phyloP scores from a whole-genome alignment of 2,797 vertebrate genomes.

The Ciconia nigra region DNA sequence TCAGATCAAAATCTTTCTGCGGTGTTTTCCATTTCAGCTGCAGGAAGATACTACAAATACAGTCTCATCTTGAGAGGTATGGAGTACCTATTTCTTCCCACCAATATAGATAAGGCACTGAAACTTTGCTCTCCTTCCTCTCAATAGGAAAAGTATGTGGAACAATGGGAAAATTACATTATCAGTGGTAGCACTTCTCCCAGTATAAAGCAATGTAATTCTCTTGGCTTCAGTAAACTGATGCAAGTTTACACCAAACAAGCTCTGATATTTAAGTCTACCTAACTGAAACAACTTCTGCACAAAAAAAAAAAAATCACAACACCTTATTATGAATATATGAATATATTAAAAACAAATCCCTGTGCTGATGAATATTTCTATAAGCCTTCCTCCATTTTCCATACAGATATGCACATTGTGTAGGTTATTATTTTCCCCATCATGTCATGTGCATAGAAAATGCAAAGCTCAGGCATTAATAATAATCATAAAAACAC shows the following conservation, averaged over 20 bases:
- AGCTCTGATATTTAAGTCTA: background rate
- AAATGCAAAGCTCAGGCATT: conserved; percentile 41
- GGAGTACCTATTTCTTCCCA: background rate
- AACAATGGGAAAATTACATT: background rate
- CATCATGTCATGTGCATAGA: background rate
- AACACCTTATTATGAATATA: background rate
- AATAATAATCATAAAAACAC: conserved; percentile 55
- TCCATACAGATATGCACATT: background rate
- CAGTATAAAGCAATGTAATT: background rate
- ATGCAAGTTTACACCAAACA: background rate
- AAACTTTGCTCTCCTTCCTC: background rate
- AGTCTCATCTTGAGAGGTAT: background rate
- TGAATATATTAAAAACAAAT: background rate
- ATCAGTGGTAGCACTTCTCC: background rate
- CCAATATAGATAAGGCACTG: background rate
- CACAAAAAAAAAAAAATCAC: background rate
- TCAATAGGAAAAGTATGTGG: background rate
- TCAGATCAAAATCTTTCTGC: background rate
- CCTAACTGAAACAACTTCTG: background rate
- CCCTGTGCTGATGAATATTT: background rate
- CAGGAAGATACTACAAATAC: background rate
- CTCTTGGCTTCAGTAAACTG: background rate
- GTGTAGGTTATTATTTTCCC: background rate
- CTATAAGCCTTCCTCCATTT: background rate
- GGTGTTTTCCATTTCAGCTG: background rate